Evolutionary conservation across 2,888 invertebrate genomes (phyloP).

Genomic region (Noctua fimbriata): DNA sequence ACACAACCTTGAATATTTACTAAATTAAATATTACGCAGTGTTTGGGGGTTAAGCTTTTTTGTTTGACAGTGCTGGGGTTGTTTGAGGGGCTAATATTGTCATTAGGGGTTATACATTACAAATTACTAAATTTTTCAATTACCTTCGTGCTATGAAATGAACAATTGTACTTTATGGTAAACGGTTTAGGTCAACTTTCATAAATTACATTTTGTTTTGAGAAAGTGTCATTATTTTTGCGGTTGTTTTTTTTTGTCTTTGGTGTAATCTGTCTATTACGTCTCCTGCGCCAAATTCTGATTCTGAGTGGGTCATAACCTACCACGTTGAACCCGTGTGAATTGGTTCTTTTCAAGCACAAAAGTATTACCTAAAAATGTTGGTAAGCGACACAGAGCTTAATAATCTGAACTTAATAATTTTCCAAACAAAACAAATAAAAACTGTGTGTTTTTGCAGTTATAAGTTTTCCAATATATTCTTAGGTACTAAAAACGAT

Average conservation of each 20-base stretch:
- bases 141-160: not conserved
- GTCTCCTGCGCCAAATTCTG: not conserved
- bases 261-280: not conserved
- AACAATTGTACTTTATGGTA: not conserved
- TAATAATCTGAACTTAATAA: not conserved
- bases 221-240: not conserved
- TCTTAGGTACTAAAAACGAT: not conserved
- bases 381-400: not conserved
- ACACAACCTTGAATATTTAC: slow-evolving; percentile 61
- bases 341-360: not conserved
- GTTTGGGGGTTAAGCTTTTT: slow-evolving; percentile 38
- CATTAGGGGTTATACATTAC: slow-evolving; percentile 5
- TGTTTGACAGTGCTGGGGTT: slow-evolving; percentile 27
- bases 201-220: not conserved
- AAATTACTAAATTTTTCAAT: not conserved
- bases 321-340: not conserved
- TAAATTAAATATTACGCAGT: slow-evolving; percentile 49
- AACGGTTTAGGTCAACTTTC: not conserved
- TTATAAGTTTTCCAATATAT: not conserved
- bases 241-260: not conserved
- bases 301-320: not conserved
- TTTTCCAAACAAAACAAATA: not conserved
- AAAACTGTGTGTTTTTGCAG: not conserved
- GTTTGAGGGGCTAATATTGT: slow-evolving; percentile 30
- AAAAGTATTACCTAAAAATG: not conserved